These are phyloP conservation scores for Drosophila obscura DNA, from an alignment of 1,140 invertebrate species.

Conservation along the genomic window DNA sequence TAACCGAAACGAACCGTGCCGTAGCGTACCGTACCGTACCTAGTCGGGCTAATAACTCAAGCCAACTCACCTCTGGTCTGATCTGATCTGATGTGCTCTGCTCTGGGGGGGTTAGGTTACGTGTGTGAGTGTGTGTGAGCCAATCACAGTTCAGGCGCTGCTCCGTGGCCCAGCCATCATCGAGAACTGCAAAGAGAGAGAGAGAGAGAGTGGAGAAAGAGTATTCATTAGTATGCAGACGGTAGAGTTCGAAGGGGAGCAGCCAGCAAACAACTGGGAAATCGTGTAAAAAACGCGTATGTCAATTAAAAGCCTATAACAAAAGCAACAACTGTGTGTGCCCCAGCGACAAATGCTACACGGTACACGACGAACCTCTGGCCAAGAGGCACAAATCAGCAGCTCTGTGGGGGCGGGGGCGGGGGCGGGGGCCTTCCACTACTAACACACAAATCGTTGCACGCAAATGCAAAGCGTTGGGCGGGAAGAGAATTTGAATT, in stretches of 20 bases:
- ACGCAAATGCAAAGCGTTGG: constrained; percentile 74
- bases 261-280: constrained; percentile 49
- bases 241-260: constrained; percentile 22
- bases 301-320: constrained; percentile 82
- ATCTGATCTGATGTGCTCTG: no score
- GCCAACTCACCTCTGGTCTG: constrained; percentile 57
- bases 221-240: constrained; percentile 68
- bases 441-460: constrained; percentile 64
- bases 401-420: no score
- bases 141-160: constrained; percentile 63
- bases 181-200: constrained; percentile 47
- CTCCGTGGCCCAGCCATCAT: constrained; percentile 37
- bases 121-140: constrained; percentile 23
- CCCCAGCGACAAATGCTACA: constrained; percentile 26
- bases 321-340: constrained; percentile 23
- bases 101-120: constrained; percentile 8
- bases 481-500: neutral
- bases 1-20: constrained; percentile 38
- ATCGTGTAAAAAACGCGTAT: constrained; percentile 75
- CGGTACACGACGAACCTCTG: constrained; percentile 6
- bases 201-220: neutral
- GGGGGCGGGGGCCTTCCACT: constrained; percentile 12
- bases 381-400: constrained; percentile 53
- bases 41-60: constrained; percentile 56
- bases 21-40: neutral